These are phyloP conservation scores for Albula goreensis DNA, from an alignment of 2,113 vertebrate genomes.

Conservation along the genomic window DNA sequence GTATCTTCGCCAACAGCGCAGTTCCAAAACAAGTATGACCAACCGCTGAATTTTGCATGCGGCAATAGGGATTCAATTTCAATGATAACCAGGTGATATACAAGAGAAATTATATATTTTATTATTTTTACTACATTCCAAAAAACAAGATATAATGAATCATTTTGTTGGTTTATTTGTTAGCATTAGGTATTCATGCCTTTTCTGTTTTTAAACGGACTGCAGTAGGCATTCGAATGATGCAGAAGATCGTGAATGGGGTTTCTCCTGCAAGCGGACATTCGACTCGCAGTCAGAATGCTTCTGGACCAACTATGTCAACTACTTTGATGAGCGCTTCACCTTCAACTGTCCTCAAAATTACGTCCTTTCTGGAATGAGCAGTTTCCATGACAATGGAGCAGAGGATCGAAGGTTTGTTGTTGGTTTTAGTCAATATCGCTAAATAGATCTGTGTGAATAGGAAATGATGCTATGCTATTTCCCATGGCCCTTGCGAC, in stretches of 20 bases:
- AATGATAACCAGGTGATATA: conserved; percentile 7
- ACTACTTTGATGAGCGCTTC: conserved; percentile 21
- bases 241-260: conserved; percentile 23
- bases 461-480: background rate
- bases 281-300: conserved; percentile 7
- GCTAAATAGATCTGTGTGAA: background rate
- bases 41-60: background rate
- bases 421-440: background rate
- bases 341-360: background rate
- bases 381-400: conserved; percentile 16
- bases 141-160: background rate
- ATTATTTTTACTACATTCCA: background rate
- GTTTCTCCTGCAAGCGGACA: conserved; percentile 16
- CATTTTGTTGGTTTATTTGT: background rate
- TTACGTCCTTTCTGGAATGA: conserved; percentile 14
- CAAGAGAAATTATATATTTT: too few relatives aligned
- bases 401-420: conserved; percentile 33
- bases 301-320: conserved; percentile 14
- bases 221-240: conserved; percentile 18
- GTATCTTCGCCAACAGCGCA: background rate
- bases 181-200: background rate
- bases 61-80: background rate
- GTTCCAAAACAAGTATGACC: conserved; percentile 11
- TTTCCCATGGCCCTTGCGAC: background rate
- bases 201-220: background rate